Percentiles rank a stretch among this genome's conserved stretches.
Conservation (phyloP, 2,113 vertebrate species). For the Anolis sagrei region DNA sequence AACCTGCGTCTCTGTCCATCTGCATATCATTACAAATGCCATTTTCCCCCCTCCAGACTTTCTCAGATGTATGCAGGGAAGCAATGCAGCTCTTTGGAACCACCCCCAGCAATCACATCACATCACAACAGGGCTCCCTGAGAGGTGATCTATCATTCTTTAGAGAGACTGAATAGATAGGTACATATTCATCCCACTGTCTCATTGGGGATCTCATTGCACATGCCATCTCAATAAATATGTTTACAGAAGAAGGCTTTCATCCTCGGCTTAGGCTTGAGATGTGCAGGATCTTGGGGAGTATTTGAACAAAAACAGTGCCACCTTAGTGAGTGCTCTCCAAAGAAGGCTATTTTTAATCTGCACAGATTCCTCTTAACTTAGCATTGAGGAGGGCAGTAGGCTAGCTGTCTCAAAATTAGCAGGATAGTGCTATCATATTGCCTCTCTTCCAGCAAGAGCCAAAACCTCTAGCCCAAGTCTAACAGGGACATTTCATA, state of each 20-base stretch:
- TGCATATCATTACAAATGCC: background rate
- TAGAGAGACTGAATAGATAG: background rate
- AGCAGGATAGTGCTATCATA: slow-evolving; percentile 24
- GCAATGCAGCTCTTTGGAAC: slow-evolving; percentile 33
- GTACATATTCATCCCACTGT: background rate
- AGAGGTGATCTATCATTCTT: background rate
- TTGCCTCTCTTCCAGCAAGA: slow-evolving; percentile 30
- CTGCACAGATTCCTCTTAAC: background rate
- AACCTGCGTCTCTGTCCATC: background rate
- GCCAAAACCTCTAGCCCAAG: slow-evolving; percentile 36
- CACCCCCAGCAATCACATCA: background rate
- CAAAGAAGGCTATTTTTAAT: background rate
- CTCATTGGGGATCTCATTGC: background rate
- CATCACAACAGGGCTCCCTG: background rate
- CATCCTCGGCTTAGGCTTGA: slow-evolving; percentile 34
- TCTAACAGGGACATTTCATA: background rate
- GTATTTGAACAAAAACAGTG: background rate
- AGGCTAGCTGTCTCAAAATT: background rate
- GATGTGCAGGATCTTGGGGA: background rate
- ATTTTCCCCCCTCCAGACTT: no score
- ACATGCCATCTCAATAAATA: background rate
- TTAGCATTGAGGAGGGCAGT: background rate
- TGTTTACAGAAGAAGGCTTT: slow-evolving; percentile 12
- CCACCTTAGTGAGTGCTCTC: background rate
- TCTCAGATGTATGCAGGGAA: slow-evolving; percentile 21